Evolutionary conservation across 2,797 vertebrate genomes (phyloP).

Genomic region (Acanthurus tractus): DNA sequence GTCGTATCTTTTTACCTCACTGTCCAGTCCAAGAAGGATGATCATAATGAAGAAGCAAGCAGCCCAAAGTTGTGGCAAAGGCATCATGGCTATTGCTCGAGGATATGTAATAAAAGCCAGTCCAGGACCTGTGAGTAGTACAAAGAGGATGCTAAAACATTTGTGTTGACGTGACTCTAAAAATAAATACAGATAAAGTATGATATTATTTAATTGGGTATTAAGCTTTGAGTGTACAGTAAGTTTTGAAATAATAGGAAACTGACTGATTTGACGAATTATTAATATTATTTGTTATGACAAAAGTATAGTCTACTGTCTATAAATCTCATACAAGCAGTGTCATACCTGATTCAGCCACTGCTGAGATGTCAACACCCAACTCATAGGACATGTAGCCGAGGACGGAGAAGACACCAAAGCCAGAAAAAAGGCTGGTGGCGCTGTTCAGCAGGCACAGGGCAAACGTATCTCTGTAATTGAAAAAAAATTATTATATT

Average conservation of each 20-base stretch:
- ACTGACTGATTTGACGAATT: too few species aligned
- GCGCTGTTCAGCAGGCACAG: constrained; percentile 90
- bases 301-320: too few species aligned
- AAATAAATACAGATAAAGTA: too few species aligned
- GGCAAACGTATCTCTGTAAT: constrained; percentile 87
- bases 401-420: constrained; percentile 92
- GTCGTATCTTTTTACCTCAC: constrained; percentile 82
- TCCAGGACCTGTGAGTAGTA: constrained; percentile 86
- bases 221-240: too few species aligned
- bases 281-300: too few species aligned
- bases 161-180: too few species aligned
- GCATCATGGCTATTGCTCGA: constrained; percentile 93
- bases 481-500: constrained; percentile 6
- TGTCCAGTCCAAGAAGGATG: constrained; percentile 91
- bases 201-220: too few species aligned
- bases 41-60: constrained; percentile 93
- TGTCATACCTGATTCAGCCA: constrained; percentile 89
- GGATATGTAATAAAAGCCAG: constrained; percentile 93
- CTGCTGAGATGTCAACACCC: constrained; percentile 87
- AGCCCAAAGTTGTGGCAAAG: constrained; percentile 92
- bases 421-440: constrained; percentile 91
- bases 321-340: too few species aligned
- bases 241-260: too few species aligned
- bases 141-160: neutral
- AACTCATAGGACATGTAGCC: constrained; percentile 92